Conservation (phyloP, 2,797 vertebrate genomes). For the Squalus acanthias region DNA sequence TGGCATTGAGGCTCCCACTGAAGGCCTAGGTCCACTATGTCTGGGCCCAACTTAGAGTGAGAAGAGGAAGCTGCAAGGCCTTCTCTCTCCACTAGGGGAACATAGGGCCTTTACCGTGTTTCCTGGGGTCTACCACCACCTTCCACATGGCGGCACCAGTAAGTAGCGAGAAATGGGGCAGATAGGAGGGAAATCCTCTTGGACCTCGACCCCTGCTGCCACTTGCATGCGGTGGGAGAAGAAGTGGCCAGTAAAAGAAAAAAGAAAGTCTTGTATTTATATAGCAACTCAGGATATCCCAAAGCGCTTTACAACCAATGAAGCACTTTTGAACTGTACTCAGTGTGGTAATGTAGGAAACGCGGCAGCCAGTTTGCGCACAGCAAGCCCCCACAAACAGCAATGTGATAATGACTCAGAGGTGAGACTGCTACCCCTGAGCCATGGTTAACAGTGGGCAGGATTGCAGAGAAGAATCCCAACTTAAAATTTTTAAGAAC, state of each 20-base stretch:
- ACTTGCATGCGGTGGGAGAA: not conserved
- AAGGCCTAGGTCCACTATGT: not conserved
- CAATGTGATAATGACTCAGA: not conserved
- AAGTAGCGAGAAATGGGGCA: not conserved
- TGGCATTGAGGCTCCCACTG: not conserved
- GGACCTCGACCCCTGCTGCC: not conserved
- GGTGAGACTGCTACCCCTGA: not conserved
- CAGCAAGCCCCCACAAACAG: not conserved
- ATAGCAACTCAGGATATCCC: not conserved
- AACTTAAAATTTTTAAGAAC: not conserved
- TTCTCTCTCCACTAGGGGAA: not conserved
- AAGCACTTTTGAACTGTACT: not conserved
- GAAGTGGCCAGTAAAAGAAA: not conserved
- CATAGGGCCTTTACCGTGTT: too few relatives aligned
- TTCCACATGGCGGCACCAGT: not conserved
- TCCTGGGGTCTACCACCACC: not conserved
- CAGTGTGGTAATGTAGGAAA: not conserved
- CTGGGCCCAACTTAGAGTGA: not conserved
- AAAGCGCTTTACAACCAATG: not conserved
- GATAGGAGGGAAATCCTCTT: not conserved
- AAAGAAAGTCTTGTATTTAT: too few relatives aligned
- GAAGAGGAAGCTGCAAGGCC: not conserved
- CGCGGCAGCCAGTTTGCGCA: too few relatives aligned
- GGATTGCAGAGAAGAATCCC: not conserved
- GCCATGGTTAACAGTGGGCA: not conserved